Percentiles rank a stretch among this genome's conserved stretches.
Evolutionary conservation across 2,113 vertebrate species (phyloP).

Genomic region (Tetrao urogallus): DNA sequence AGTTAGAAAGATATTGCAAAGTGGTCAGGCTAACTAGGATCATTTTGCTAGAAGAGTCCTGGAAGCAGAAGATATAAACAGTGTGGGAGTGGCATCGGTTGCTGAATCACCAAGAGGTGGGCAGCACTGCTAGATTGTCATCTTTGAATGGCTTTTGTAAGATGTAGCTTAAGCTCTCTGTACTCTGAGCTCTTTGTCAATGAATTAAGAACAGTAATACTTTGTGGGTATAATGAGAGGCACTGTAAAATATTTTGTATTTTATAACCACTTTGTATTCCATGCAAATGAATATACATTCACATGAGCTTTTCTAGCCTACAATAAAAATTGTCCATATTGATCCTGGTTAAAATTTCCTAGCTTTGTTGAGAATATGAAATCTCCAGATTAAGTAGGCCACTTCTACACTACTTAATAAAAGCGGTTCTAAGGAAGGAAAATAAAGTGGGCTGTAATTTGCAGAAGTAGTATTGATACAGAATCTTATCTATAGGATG

Average conservation of each 20-base stretch:
- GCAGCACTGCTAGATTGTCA: neutral
- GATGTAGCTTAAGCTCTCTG: neutral
- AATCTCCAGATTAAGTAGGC: neutral
- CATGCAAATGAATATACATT: neutral
- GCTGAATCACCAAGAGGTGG: neutral
- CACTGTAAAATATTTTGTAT: neutral
- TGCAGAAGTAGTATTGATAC: neutral
- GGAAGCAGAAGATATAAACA: neutral
- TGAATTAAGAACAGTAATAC: neutral
- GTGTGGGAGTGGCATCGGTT: fast-evolving
- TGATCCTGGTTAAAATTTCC: neutral
- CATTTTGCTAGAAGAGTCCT: neutral
- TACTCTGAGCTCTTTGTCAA: neutral
- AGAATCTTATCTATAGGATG: neutral
- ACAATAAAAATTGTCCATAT: neutral
- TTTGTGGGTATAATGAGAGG: neutral
- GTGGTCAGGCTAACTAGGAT: fast-evolving
- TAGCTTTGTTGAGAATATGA: neutral
- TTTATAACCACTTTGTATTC: neutral
- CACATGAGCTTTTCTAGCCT: neutral
- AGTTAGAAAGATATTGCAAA: neutral
- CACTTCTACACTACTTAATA: neutral
- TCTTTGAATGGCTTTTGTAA: neutral
- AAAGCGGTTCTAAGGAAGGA: neutral
- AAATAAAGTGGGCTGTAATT: neutral